Evolutionary conservation across 2,797 vertebrate species (phyloP).

Genomic region (Leptatherina wallacei): DNA sequence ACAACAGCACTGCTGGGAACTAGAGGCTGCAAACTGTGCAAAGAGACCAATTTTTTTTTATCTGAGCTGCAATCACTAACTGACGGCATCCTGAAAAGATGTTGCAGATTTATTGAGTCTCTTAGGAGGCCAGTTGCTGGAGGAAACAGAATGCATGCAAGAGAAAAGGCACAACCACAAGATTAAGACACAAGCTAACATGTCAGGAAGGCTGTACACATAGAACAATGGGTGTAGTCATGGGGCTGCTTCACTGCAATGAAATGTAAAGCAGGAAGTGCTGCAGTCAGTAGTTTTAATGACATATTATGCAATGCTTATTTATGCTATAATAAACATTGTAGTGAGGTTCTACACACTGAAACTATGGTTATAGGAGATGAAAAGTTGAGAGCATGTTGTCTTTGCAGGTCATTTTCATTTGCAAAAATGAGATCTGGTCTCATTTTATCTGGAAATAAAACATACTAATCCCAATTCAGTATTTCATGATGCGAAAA

Average conservation of each 20-base stretch:
- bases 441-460: too few species aligned
- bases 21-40: slow-evolving; percentile 23
- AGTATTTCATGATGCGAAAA: too few species aligned
- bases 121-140: slow-evolving; percentile 42
- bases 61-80: slow-evolving; percentile 41
- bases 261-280: not conserved
- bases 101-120: slow-evolving; percentile 50
- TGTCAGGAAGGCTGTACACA: not conserved
- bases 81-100: slow-evolving; percentile 55
- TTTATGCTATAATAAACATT: too few species aligned
- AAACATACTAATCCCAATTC: too few species aligned
- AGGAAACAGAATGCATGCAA: slow-evolving; percentile 56
- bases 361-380: too few species aligned
- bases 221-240: not conserved
- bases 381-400: too few species aligned
- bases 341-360: too few species aligned
- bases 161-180: slow-evolving; percentile 15
- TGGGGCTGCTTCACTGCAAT: not conserved
- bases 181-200: not conserved
- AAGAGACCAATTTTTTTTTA: slow-evolving; percentile 57
- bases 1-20: slow-evolving; percentile 50
- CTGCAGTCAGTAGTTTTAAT: not conserved
- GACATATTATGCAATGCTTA: too few species aligned
- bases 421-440: too few species aligned
- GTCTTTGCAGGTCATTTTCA: too few species aligned